phyloP scores from a whole-genome alignment of 2,797 vertebrate species.

The Allobates femoralis region DNA sequence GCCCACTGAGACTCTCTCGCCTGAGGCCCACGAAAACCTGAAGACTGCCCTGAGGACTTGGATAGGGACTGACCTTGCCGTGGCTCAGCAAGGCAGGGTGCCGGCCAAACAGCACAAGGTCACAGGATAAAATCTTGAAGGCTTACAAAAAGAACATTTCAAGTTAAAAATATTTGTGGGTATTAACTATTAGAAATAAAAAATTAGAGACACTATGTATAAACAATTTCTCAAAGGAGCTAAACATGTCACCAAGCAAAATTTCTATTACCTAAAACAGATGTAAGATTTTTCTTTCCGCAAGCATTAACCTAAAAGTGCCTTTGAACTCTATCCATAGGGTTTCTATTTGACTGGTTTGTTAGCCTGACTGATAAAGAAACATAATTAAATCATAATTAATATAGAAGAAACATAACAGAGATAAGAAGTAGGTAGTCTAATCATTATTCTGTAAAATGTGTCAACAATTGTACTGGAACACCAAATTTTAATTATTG shows the following conservation, averaged over 20 bases:
- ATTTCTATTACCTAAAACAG: background rate
- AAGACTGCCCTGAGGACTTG: too few relatives aligned
- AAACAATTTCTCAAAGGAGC: background rate
- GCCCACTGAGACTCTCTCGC: too few relatives aligned
- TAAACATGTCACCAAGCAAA: background rate
- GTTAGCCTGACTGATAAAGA: background rate
- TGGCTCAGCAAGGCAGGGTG: too few relatives aligned
- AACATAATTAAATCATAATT: background rate
- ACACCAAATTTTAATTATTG: background rate
- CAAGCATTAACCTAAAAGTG: background rate
- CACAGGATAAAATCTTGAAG: too few relatives aligned
- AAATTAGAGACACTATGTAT: background rate
- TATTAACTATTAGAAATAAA: background rate
- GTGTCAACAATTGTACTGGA: background rate
- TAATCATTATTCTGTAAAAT: background rate
- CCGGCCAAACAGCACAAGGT: too few relatives aligned
- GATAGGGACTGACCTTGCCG: too few relatives aligned
- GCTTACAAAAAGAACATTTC: background rate
- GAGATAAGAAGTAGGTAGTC: background rate
- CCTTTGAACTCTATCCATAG: background rate
- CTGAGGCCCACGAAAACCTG: too few relatives aligned
- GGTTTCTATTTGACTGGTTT: background rate
- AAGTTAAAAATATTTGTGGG: background rate
- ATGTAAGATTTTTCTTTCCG: background rate
- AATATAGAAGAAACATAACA: conserved; percentile 3